A percentile compares a stretch with the other conserved stretches of the same genome.
These are phyloP conservation scores for Spondyliosoma cantharus DNA, from an alignment of 2,797 vertebrate genomes.

Conservation along the genomic window DNA sequence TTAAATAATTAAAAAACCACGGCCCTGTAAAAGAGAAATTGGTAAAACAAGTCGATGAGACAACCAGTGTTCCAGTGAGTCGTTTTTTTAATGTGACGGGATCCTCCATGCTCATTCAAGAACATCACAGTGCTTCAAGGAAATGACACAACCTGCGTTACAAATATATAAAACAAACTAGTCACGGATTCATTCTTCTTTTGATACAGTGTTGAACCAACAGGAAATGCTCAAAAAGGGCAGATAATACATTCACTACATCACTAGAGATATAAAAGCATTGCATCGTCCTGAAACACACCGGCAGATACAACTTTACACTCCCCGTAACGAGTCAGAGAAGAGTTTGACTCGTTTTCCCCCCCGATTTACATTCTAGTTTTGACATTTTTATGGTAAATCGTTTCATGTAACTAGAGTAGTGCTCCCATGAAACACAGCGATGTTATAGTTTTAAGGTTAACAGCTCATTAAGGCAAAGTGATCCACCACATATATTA, in stretches of 20 bases:
- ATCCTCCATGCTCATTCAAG: slow-evolving; percentile 59
- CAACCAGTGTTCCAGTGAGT: slow-evolving; percentile 11
- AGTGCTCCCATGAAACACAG: slow-evolving; percentile 10
- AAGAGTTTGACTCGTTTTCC: neutral
- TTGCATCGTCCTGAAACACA: slow-evolving; percentile 10
- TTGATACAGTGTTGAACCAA: slow-evolving; percentile 60
- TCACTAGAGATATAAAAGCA: slow-evolving; percentile 26
- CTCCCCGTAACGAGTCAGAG: neutral
- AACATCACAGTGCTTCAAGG: slow-evolving; percentile 89
- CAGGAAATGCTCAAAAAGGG: slow-evolving; percentile 31
- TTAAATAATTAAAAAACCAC: neutral
- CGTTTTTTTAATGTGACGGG: slow-evolving; percentile 54
- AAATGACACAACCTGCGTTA: slow-evolving; percentile 65
- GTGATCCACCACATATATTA: slow-evolving; percentile 33
- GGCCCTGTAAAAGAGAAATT: neutral
- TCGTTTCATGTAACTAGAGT: slow-evolving; percentile 8
- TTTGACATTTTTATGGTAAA: slow-evolving; percentile 13
- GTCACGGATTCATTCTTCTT: slow-evolving; percentile 20
- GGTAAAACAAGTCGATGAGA: neutral
- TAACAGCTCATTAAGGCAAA: slow-evolving; percentile 66
- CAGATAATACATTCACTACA: slow-evolving; percentile 49
- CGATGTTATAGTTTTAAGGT: slow-evolving; percentile 27
- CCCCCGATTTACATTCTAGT: slow-evolving; percentile 13
- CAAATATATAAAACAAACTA: slow-evolving; percentile 30
- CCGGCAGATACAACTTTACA: neutral